These are phyloP conservation scores for Epistrophella euchroma DNA, from an alignment of 2,888 invertebrate genomes.

Conservation along the genomic window DNA sequence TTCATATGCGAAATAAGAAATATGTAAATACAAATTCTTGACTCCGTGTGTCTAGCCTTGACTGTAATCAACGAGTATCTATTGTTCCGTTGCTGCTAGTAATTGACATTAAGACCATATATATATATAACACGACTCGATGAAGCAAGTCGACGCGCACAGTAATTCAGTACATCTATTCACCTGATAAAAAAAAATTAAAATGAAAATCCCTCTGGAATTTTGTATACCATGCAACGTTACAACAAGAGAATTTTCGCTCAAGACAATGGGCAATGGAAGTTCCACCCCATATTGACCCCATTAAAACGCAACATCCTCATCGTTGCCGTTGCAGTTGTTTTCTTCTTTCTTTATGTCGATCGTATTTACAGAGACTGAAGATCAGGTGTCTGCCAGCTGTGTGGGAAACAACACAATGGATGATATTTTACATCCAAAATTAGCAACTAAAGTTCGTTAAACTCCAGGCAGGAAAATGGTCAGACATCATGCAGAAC, in stretches of 20 bases:
- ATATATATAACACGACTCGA: no score
- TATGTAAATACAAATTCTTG: background rate
- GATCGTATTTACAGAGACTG: constrained; percentile 2
- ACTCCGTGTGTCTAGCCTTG: constrained; percentile 34
- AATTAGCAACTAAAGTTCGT: constrained; percentile 62
- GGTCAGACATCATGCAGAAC: constrained; percentile 46
- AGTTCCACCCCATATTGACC: constrained; percentile 64
- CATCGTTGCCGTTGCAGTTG: background rate
- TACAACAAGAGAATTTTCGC: constrained; percentile 31
- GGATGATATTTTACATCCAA: constrained; percentile 50
- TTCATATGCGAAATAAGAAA: constrained; percentile 5
- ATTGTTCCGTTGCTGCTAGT: constrained; percentile 11
- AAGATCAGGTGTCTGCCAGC: constrained; percentile 55
- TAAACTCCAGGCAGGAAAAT: constrained; percentile 50
- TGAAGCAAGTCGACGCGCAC: constrained; percentile 38
- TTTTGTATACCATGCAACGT: constrained; percentile 51
- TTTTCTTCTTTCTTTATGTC: constrained; percentile 28
- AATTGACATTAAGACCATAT: constrained; percentile 45
- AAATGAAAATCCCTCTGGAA: constrained; percentile 30
- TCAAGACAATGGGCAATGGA: constrained; percentile 56
- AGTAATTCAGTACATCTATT: constrained; percentile 35
- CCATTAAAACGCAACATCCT: constrained; percentile 56
- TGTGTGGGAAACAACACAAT: constrained; percentile 60
- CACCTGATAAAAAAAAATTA: constrained; percentile 36
- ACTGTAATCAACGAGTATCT: constrained; percentile 41